Base-by-base conservation (phyloP, 2,888 invertebrate genomes). In the Polymixis flavicincta region DNA sequence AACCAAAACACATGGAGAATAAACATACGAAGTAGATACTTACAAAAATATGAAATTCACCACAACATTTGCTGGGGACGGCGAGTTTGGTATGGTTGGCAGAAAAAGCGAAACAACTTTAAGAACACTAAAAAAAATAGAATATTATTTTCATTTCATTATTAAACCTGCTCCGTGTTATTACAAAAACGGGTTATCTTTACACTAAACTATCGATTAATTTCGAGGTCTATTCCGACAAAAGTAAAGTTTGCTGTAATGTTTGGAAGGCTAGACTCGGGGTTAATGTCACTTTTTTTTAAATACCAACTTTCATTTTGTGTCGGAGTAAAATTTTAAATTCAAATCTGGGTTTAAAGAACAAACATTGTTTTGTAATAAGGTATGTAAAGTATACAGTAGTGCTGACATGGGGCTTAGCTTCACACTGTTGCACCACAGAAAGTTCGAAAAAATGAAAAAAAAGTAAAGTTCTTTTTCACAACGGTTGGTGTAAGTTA, bases 31-130 rank as follows among this genome's bases (percentile, higher is more conserved):
- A 94, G 96, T 94, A 95, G 95, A 96, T 96, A 96, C 96, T 96
- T 96, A 96, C 95, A 96, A 96, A 96, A 96, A 96, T 96, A 96
- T 96, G 96, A 96, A 96, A 96, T 96, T 96, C 96, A 96, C 96
- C 96, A 95, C 96, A 96, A 96, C 96, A 96, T 96, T 96, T 96
- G 94, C 95, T 92, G 87, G 95, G 95, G 94, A 95, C 94, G 93
- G 92, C 84, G 91, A 90, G 89, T 87, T 89, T 83, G 68, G 94
- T 93, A 96, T 79, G 63, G 95, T 86, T 70, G 63, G 91, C 91
- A 94, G 68, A 85, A 52, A 74, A 87, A 91, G 9, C 37, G 13
- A 83, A 71, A 78, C 63, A 64, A 61, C 6, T 69, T 83, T 42
- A 11, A 6, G 9, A n/a, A 57, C 14, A 32, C 52, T n/a, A 11